Evolutionary conservation across 2,113 vertebrate species (phyloP).

Genomic region (Oncorhynchus nerka): DNA sequence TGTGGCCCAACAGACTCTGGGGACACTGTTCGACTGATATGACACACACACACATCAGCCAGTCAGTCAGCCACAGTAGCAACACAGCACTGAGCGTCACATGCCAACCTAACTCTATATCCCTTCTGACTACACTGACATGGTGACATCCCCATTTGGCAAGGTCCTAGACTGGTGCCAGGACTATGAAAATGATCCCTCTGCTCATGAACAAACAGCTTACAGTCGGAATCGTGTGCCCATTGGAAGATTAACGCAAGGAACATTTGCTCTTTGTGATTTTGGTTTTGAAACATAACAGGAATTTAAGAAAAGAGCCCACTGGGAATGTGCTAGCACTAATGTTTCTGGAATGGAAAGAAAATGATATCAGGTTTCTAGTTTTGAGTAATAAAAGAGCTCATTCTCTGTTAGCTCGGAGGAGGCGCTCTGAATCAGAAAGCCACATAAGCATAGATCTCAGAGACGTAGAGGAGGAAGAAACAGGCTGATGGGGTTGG

Average conservation of each 20-base stretch:
- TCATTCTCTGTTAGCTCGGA: neutral
- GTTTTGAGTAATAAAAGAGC: constrained; percentile 24
- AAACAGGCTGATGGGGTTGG: neutral
- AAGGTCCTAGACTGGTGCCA: neutral
- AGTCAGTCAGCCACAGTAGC: neutral
- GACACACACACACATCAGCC: neutral
- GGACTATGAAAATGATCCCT: neutral
- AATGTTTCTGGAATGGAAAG: constrained; percentile 37
- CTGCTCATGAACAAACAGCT: neutral
- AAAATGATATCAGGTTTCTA: constrained; percentile 19
- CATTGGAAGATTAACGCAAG: neutral
- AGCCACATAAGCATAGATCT: neutral
- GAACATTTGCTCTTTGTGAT: neutral
- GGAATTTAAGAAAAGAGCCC: constrained; percentile 49
- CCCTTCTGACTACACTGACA: neutral
- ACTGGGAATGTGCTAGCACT: constrained; percentile 41
- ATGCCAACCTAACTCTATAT: neutral
- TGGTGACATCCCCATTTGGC: neutral
- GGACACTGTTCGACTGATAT: too few relatives aligned
- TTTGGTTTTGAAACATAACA: constrained; percentile 44
- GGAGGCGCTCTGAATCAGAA: neutral
- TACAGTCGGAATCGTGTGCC: neutral
- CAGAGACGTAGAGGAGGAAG: neutral
- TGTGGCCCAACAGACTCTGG: too few relatives aligned
- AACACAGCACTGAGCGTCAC: neutral